Evolutionary conservation across 1,140 invertebrate species (phyloP).

Genomic region (Chelonus insularis): DNA sequence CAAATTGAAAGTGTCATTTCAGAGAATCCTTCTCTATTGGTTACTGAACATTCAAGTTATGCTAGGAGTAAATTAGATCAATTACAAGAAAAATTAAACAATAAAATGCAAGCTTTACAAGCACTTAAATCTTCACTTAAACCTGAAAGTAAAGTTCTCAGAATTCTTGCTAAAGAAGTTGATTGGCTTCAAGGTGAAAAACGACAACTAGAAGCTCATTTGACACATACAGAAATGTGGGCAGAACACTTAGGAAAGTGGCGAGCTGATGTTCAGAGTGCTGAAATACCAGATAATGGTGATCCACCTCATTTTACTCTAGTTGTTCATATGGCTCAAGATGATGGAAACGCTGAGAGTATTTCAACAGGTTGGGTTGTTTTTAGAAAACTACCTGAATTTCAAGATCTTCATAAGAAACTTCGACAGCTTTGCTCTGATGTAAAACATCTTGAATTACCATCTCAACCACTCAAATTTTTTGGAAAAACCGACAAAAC

Average conservation of each 20-base stretch:
- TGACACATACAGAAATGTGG: constrained; percentile 86
- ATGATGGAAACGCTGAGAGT: constrained; percentile 63
- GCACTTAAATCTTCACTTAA: constrained; percentile 75
- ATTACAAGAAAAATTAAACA: constrained; percentile 76
- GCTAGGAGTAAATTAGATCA: constrained; percentile 80
- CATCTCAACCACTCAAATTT: constrained; percentile 77
- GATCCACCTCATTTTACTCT: constrained; percentile 81
- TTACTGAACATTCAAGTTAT: constrained; percentile 81
- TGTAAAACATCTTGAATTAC: constrained; percentile 79
- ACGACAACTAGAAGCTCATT: constrained; percentile 77
- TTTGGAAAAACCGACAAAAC: constrained; percentile 78
- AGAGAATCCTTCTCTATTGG: constrained; percentile 58
- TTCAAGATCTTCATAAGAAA: constrained; percentile 83
- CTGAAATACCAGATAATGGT: constrained; percentile 78
- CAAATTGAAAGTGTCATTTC: constrained; percentile 44
- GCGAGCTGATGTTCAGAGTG: constrained; percentile 80
- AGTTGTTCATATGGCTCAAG: constrained; percentile 75
- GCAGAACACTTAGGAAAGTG: constrained; percentile 84
- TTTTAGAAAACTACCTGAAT: constrained; percentile 77
- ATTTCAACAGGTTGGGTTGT: constrained; percentile 80
- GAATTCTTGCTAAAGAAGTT: constrained; percentile 79
- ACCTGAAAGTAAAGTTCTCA: constrained; percentile 75
- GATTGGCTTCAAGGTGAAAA: constrained; percentile 78
- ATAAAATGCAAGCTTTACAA: constrained; percentile 80
- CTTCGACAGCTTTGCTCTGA: constrained; percentile 78